These are phyloP conservation scores for Tenthredo notha DNA, from an alignment of 2,888 invertebrate species.

Conservation along the genomic window DNA sequence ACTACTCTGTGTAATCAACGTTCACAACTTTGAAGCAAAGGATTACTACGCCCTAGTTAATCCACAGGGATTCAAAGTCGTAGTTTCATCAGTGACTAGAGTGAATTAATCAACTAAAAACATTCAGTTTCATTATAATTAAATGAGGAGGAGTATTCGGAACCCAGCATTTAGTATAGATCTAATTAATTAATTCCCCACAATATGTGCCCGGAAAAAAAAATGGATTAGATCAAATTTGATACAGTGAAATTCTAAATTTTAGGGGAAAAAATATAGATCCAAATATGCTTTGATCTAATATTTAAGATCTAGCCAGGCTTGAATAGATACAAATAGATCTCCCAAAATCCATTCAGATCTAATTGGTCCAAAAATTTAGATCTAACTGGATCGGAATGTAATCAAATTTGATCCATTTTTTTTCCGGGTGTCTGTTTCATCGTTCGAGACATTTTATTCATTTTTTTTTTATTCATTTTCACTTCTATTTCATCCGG, in stretches of 20 bases:
- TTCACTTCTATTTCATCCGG: not conserved
- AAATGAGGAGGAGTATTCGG: not conserved
- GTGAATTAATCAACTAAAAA: constrained; percentile 48
- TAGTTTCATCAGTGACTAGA: not conserved
- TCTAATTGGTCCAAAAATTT: too few relatives aligned
- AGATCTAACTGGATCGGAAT: too few relatives aligned
- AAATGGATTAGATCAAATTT: too few relatives aligned
- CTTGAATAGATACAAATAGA: too few relatives aligned
- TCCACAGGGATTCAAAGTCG: constrained; percentile 16
- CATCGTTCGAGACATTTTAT: not conserved
- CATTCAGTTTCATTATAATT: constrained; percentile 35
- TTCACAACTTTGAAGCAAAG: constrained; percentile 14
- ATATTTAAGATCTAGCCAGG: too few relatives aligned
- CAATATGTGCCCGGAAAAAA: not conserved
- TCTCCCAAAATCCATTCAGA: too few relatives aligned
- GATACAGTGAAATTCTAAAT: too few relatives aligned
- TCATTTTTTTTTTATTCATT: too few relatives aligned
- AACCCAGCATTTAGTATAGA: not conserved
- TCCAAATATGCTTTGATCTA: too few relatives aligned
- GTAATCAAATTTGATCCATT: too few relatives aligned
- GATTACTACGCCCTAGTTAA: constrained; percentile 40
- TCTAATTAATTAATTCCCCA: not conserved
- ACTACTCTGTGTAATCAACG: constrained; percentile 28
- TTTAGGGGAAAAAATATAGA: too few relatives aligned
- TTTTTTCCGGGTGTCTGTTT: not conserved